Base-by-base conservation (phyloP, 2,888 invertebrate species). In the Campoplex nolae region DNA sequence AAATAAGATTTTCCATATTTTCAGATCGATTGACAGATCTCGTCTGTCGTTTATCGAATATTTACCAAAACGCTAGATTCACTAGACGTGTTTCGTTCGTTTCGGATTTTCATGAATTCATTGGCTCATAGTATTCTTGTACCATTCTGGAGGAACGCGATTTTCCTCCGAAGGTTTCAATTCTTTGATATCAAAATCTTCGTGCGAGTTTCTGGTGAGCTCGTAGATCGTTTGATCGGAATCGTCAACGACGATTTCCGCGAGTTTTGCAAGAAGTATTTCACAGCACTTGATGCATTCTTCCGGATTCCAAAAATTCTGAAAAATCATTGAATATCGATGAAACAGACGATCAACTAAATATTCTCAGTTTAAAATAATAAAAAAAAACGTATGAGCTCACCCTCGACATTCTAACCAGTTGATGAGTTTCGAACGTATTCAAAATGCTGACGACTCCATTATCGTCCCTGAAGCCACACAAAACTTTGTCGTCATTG, bases 221-320 rank as follows among this genome's bases (percentile, higher is more conserved):
- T 92, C 90, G 62, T 93, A 93, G 32, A 92, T 83, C 23, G 89
- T 90, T 78, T 90, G 23, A 13, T 90, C 48, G 68, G 88, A 88
- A 67, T 94, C 91, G 45, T 90, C 82, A 11, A 48, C 75, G 85
- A 95, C 93, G 18, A 94, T 91, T 67, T 90, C 83, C 90, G 95
- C 95, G 0, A 97, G 95, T 91, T 95, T 95, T n/a, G 94, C 94
- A 0, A 97, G 93, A 90, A 97, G 97, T 51, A 95, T 93, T 67
- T 96, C 95, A 88, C 96, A 94, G 92, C 97, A 97, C 91, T 97
- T 97, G 88, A 97, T 95, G 91, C 97, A 97, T 0, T 96, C 95
- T 88, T 95, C 95, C 28, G 97, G 95, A 94, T 94, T 93, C 96
- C 96, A 96, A 91, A 94, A 94, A 88, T 92, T 94, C 96, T 96